These are phyloP conservation scores for Sogatella furcifera DNA, from an alignment of 1,140 invertebrate species.

Conservation along the genomic window DNA sequence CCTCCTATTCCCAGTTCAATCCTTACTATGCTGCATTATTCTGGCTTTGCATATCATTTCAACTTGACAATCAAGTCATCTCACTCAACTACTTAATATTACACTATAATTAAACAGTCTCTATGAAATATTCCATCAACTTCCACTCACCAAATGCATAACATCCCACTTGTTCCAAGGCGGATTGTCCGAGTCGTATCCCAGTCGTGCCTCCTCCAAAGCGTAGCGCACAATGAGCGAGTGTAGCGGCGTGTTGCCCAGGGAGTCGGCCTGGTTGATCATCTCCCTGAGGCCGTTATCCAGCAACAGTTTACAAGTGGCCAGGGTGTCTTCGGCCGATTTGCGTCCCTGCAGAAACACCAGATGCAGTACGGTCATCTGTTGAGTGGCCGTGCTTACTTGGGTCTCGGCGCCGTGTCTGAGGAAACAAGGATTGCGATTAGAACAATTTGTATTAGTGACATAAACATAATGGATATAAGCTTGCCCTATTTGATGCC, in stretches of 20 bases:
- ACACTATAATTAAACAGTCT: no score
- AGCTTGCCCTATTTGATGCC: no score
- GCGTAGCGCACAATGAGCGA: conserved; percentile 56
- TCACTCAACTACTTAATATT: no score
- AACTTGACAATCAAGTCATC: no score
- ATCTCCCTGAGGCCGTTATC: conserved; percentile 55
- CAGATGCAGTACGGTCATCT: conserved; percentile 59
- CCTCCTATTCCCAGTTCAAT: no score
- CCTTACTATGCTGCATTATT: no score
- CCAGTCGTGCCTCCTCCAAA: conserved; percentile 55
- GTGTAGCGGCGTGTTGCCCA: conserved; percentile 52
- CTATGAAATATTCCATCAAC: background rate
- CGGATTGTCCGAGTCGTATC: conserved; percentile 41
- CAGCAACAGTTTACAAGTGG: conserved; percentile 49
- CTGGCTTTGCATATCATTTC: no score
- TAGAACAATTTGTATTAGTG: no score
- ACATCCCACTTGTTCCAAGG: conserved; percentile 63
- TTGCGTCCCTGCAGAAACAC: conserved; percentile 51
- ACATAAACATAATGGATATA: no score
- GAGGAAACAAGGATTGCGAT: conserved; percentile 9
- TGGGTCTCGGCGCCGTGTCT: conserved; percentile 50
- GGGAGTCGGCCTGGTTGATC: conserved; percentile 58
- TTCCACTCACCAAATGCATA: conserved; percentile 45
- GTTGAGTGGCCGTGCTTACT: conserved; percentile 57
- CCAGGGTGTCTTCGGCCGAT: conserved; percentile 54